Evolutionary conservation across 2,797 vertebrate genomes (phyloP).

Genomic region (Leptatherina wallacei): DNA sequence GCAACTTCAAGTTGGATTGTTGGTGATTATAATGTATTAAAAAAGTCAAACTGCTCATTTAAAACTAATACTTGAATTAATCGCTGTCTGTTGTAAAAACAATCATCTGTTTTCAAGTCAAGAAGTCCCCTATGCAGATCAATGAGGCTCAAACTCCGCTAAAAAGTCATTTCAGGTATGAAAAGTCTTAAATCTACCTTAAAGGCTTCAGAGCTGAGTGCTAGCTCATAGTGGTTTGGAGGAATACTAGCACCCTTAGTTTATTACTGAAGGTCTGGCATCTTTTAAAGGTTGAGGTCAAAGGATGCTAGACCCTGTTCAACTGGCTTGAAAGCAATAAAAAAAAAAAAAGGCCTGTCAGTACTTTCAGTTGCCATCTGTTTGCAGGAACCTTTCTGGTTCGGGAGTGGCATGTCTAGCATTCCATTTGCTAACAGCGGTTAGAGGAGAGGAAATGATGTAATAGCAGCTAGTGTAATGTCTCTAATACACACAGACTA

Average conservation of each 20-base stretch:
- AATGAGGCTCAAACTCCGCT: not conserved
- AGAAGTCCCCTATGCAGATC: no score
- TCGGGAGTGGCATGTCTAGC: constrained; percentile 50
- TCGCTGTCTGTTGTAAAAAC: no score
- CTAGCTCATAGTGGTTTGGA: not conserved
- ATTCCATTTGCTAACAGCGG: constrained; percentile 56
- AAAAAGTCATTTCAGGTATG: no score
- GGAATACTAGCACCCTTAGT: not conserved
- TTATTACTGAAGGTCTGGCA: not conserved
- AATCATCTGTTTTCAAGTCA: no score
- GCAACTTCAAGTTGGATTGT: not conserved
- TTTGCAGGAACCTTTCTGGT: constrained; percentile 28
- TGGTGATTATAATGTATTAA: not conserved
- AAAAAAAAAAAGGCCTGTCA: constrained; percentile 10
- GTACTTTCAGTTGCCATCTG: constrained; percentile 18
- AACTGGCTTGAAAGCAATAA: constrained; percentile 10
- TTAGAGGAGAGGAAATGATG: constrained; percentile 64
- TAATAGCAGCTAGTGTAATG: constrained; percentile 65
- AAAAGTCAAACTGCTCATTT: no score
- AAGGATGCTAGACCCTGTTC: not conserved
- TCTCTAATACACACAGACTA: constrained; percentile 44
- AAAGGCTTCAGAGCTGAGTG: not conserved
- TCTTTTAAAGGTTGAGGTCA: not conserved
- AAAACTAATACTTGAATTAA: no score
- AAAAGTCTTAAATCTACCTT: no score